These are phyloP conservation scores for Leptobrachium leishanense DNA, from an alignment of 2,113 vertebrate species.

Conservation along the genomic window DNA sequence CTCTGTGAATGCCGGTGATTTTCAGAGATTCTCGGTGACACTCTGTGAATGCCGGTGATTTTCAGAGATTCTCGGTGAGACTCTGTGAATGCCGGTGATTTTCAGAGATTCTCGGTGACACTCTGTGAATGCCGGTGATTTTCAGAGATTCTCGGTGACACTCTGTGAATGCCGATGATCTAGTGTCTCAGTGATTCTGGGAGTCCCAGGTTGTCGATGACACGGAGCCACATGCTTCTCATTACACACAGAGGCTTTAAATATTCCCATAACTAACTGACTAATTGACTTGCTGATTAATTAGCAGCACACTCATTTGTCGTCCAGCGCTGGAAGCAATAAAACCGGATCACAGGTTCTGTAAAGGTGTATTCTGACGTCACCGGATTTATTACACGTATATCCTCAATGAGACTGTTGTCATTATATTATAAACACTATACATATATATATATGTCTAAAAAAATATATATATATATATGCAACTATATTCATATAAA, in stretches of 20 bases:
- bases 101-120: too few species aligned
- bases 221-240: conserved; percentile 68
- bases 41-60: too few species aligned
- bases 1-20: too few species aligned
- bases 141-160: conserved; percentile 15
- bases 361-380: neutral
- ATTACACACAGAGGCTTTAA: conserved; percentile 72
- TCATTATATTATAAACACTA: too few species aligned
- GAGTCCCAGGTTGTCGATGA: conserved; percentile 55
- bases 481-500: too few species aligned
- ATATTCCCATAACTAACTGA: conserved; percentile 79
- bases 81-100: too few species aligned
- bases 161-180: conserved; percentile 6
- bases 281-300: conserved; percentile 82
- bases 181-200: neutral
- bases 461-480: too few species aligned
- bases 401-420: neutral
- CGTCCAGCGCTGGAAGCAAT: conserved; percentile 73
- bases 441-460: too few species aligned
- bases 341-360: conserved; percentile 74
- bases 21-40: too few species aligned
- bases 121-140: too few species aligned
- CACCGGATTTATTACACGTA: neutral
- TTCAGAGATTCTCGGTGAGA: too few species aligned
- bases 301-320: conserved; percentile 81